These are phyloP conservation scores for Amblyjoppa fuscipennis DNA, from an alignment of 2,888 invertebrate genomes.

Conservation along the genomic window DNA sequence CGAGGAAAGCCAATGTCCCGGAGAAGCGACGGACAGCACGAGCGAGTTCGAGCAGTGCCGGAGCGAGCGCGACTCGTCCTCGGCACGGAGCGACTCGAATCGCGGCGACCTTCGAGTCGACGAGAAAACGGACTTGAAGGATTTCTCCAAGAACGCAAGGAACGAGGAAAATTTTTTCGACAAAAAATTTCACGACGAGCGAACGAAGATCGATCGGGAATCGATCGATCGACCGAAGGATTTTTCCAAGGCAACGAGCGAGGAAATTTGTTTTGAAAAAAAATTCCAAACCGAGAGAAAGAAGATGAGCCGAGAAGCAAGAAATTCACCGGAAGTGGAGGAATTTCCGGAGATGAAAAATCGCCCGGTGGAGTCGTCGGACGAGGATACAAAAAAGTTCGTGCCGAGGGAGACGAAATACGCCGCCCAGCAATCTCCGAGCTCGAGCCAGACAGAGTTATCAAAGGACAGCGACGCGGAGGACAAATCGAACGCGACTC, in stretches of 20 bases:
- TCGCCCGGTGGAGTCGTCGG: not conserved
- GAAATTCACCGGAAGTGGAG: not conserved
- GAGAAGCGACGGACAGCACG: slow-evolving; percentile 30
- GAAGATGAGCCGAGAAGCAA: not conserved
- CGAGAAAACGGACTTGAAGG: slow-evolving; percentile 1
- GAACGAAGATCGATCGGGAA: not conserved
- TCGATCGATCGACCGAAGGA: not conserved
- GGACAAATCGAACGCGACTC: slow-evolving; percentile 71
- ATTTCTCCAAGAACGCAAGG: not conserved
- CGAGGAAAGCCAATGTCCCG: slow-evolving; percentile 26
- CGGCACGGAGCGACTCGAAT: slow-evolving; percentile 41
- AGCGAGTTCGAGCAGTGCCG: slow-evolving; percentile 64
- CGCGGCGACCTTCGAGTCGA: not conserved
- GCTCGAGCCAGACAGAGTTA: slow-evolving; percentile 69
- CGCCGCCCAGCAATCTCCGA: slow-evolving; percentile 53
- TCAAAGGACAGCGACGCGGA: slow-evolving; percentile 73
- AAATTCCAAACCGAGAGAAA: slow-evolving; percentile 5
- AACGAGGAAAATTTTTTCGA: not conserved
- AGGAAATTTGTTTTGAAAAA: not conserved
- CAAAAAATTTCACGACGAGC: slow-evolving; percentile 4
- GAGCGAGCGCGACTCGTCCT: slow-evolving; percentile 49
- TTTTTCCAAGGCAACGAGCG: not conserved
- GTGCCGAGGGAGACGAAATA: slow-evolving; percentile 68
- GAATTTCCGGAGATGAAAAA: not conserved
- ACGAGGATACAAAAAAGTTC: not conserved